Evolutionary conservation across 2,888 invertebrate species (phyloP), one percentile per base, ranked within the genome.

Genomic region (Coronaproctus castanopsis): DNA sequence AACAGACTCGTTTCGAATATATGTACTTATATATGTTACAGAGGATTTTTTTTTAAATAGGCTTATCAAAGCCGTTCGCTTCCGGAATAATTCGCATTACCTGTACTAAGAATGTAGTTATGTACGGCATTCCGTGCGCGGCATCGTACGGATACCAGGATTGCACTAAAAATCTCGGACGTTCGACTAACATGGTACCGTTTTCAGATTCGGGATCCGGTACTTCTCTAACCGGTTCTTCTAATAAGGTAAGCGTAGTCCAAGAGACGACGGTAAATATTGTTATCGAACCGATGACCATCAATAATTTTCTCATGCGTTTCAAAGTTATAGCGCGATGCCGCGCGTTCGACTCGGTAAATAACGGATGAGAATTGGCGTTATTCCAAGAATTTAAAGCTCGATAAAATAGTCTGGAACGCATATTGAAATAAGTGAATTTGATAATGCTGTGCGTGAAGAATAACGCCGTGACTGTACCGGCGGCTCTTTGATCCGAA

Each of bases 381-480:
- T 63, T 60, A 70, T 88, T 88, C 88, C 88, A 89, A 62, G 85
- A 80, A 24, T 81, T 83, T 51, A 87, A 71, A 0, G 86, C 85
- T 67, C 87, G 81, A 66, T 68, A 70, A 62, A 69, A 69, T 83
- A 60, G 80, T 68, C 85, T 85, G 21, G 83, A 81, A 64, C 82
- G 80, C 3, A 82, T 66, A 0, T 82, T 87, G 67, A 87, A 81
- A 71, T 84, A 87, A 14, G 78, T 64, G 64, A 83, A 74, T 70
- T 89, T 88, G 48, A 85, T 83, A 49, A 87, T 68, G 60, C 82
- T 78, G 68, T 88, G 88, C 0, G 83, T 76, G 70, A 87, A 88
- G 73, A 87, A 88, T 18, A 88, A 74, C 0, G 84, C 78, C 0
- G 88, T 88, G 63, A 88, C 85, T 48, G 88, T 87, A 65, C 87